Evolutionary conservation across 2,113 vertebrate genomes (phyloP), one percentile per base, ranked within the genome.

Genomic region (Grammomys surdaster): DNA sequence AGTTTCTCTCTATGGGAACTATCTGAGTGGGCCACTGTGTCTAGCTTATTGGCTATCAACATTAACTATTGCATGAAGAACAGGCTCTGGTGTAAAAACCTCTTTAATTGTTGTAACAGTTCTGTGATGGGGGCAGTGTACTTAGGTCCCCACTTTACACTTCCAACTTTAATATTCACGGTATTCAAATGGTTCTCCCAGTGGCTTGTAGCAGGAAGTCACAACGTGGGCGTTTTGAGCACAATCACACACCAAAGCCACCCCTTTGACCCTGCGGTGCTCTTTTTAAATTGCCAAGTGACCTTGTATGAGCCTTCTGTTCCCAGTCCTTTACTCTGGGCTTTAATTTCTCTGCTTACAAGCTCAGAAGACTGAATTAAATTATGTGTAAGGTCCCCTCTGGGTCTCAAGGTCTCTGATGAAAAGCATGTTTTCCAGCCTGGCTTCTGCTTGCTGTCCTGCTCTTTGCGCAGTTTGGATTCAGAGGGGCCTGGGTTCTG

Each of bases 331-430:
- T 78, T 19, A 36, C 17, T 63, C 72, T 82, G 80, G 54, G 31
- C 77, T 94, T 85, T 3, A 0, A 51, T 82, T 80, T 95, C 94
- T 95, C 7, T 69, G 86, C 91, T 82, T 93, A 86, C 31, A 26
- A 92, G 87, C 22, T 80, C 67, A 92, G 48, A 97, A 46, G 82
- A 54, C 26, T 36, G 63, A 75, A 87, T 78, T 92, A 73, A 91
- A 96, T 95, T 73, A 96, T 69, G 58, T 60, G 14, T 11, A 67
- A 94, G 85, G 46, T 95, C 70, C 90, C 40, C 22, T 84, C 63
- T 70, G 46, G 78, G 70, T 89, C 81, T 86, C 72, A 86, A 70
- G 4, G 60, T 94, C 90, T 92, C 96, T 97, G 88, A 97, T 95
- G 96, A 92, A 90, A 96, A 95, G 43, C 86, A 0, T 90, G 56